phyloP scores from a whole-genome alignment of 2,888 invertebrate genomes.

The Ellobium chinense region DNA sequence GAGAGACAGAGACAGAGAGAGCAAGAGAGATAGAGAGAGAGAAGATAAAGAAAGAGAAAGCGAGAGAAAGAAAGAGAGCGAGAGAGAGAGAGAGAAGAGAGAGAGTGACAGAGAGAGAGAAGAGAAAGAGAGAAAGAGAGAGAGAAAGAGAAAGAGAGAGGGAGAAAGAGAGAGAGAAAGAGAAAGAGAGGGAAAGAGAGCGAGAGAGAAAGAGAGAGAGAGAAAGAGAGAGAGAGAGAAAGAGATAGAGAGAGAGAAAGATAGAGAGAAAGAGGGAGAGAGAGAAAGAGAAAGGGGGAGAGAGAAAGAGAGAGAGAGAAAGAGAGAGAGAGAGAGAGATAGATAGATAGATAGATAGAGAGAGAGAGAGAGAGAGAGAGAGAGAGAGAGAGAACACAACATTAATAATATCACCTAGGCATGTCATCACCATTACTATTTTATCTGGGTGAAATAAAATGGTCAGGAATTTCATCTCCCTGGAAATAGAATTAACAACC shows the following conservation, averaged over 20 bases:
- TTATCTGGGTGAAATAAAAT: too few species aligned
- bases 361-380: not conserved
- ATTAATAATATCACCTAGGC: too few species aligned
- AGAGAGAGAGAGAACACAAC: too few species aligned
- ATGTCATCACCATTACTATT: too few species aligned
- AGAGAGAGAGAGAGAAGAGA: not conserved
- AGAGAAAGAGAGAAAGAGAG: not conserved
- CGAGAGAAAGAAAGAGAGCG: slow-evolving; percentile 7
- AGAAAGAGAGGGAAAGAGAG: slow-evolving; percentile 16
- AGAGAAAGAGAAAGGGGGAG: not conserved
- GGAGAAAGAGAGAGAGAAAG: slow-evolving; percentile 28
- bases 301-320: not conserved
- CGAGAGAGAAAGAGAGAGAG: not conserved
- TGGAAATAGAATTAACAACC: too few species aligned
- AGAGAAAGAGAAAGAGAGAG: slow-evolving; percentile 13
- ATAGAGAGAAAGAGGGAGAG: not conserved
- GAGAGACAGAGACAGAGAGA: slow-evolving; percentile 22
- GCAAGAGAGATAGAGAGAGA: slow-evolving; percentile 24
- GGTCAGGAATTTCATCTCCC: too few species aligned
- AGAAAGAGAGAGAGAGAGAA: slow-evolving; percentile 8
- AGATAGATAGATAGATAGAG: not conserved
- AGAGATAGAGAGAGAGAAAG: slow-evolving; percentile 24
- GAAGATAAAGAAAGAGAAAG: not conserved
- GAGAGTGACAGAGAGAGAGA: not conserved
- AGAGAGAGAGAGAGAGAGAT: not conserved